These are phyloP conservation scores for Fundulus diaphanus DNA, from an alignment of 2,797 vertebrate species.

Conservation along the genomic window DNA sequence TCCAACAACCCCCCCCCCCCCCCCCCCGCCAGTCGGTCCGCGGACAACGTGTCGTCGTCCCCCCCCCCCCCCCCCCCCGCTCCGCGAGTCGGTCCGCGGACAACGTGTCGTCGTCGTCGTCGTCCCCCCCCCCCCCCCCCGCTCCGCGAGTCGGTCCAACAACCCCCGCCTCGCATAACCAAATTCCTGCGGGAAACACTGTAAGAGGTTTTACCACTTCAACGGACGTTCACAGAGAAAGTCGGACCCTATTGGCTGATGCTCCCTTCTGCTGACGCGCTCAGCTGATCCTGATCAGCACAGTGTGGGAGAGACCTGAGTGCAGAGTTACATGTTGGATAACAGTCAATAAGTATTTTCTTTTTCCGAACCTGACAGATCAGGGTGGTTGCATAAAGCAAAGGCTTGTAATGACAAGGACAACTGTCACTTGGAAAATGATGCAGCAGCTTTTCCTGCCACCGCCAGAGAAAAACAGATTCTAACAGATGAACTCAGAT, in stretches of 20 bases:
- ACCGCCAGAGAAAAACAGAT: not conserved
- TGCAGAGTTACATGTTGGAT: not conserved
- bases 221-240: not conserved
- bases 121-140: too few species aligned
- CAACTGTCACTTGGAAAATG: not conserved
- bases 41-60: too few species aligned
- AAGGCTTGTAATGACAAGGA: constrained; percentile 1
- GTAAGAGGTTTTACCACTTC: not conserved
- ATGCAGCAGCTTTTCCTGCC: not conserved
- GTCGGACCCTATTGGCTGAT: not conserved
- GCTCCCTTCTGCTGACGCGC: not conserved
- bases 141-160: too few species aligned
- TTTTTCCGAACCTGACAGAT: not conserved
- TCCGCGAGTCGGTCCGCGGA: too few species aligned
- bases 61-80: too few species aligned
- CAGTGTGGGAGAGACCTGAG: not conserved
- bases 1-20: too few species aligned
- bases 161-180: too few species aligned
- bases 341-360: constrained; percentile 1
- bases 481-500: too few species aligned
- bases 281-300: not conserved
- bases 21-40: too few species aligned
- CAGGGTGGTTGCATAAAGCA: not conserved
- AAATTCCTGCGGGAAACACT: too few species aligned
- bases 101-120: too few species aligned